Conservation (phyloP, 2,113 vertebrate genomes). For the Thermophis baileyi region DNA sequence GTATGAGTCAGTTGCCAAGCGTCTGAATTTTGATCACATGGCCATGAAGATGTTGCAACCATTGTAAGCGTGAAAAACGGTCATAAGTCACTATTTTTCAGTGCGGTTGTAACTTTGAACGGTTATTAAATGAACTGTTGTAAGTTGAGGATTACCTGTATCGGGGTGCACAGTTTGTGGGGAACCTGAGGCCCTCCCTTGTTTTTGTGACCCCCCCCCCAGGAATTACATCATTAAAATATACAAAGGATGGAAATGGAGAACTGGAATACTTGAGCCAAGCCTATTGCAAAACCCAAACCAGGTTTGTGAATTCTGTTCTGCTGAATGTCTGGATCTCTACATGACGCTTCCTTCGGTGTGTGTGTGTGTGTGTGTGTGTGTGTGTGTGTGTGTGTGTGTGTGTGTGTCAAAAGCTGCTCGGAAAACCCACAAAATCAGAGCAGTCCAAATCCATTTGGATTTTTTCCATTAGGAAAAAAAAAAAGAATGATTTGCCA, state of each 20-base stretch:
- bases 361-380: not conserved
- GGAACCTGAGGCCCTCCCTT: not conserved
- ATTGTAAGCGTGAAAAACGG: not conserved
- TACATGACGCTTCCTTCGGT: not conserved
- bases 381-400: no score
- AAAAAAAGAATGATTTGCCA: fast-evolving
- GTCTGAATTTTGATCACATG: not conserved
- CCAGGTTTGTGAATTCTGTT: not conserved
- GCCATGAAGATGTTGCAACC: not conserved
- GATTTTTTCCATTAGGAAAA: not conserved
- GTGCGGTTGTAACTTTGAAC: not conserved
- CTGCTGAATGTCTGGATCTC: not conserved
- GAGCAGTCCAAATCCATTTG: not conserved
- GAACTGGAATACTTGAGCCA: not conserved
- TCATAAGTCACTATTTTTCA: not conserved
- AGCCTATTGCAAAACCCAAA: not conserved
- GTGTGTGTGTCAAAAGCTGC: not conserved
- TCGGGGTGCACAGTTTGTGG: fast-evolving
- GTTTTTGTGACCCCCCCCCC: not conserved
- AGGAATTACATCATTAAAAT: not conserved
- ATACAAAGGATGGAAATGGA: not conserved
- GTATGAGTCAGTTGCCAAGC: not conserved
- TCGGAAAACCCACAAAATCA: not conserved
- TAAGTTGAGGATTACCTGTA: not conserved
- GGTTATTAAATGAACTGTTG: not conserved